phyloP scores from a whole-genome alignment of 1,140 invertebrate genomes.

The Cotesia vestalis region DNA sequence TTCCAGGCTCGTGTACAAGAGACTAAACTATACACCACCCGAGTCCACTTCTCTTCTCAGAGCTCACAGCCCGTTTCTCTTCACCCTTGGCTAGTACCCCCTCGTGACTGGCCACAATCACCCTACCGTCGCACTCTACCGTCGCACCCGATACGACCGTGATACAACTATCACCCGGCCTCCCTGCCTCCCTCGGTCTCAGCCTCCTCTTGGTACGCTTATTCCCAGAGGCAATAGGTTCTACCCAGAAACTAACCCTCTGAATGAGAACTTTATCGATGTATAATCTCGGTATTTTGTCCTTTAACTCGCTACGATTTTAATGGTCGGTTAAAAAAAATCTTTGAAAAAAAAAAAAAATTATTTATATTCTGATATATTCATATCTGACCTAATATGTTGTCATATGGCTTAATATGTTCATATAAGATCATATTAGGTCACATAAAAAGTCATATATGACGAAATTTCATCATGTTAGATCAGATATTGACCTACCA shows the following conservation, averaged over 20 bases:
- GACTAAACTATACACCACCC: slow-evolving; percentile 61
- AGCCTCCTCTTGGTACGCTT: slow-evolving; percentile 7
- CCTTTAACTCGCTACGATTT: too few species aligned
- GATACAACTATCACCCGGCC: slow-evolving; percentile 47
- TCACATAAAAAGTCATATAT: too few species aligned
- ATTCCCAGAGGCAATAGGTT: slow-evolving; percentile 58
- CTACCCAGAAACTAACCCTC: slow-evolving; percentile 48
- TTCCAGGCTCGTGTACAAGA: slow-evolving; percentile 60
- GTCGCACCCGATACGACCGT: slow-evolving; percentile 64
- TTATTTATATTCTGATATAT: too few species aligned
- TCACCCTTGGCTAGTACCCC: slow-evolving; percentile 39
- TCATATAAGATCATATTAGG: too few species aligned
- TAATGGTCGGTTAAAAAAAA: too few species aligned
- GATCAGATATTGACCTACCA: too few species aligned
- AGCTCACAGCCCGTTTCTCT: slow-evolving; percentile 19
- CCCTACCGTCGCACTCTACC: slow-evolving; percentile 57
- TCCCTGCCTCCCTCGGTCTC: slow-evolving; percentile 46
- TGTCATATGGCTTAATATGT: too few species aligned
- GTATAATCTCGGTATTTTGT: too few species aligned
- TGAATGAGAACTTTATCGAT: slow-evolving; percentile 5
- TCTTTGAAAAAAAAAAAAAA: too few species aligned
- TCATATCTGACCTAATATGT: too few species aligned
- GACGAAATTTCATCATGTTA: too few species aligned
- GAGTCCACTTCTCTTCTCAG: slow-evolving; percentile 31
- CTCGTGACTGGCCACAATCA: slow-evolving; percentile 64